These are phyloP conservation scores for Rhabdomys dilectus DNA, from an alignment of 2,113 vertebrate species.

Conservation along the genomic window DNA sequence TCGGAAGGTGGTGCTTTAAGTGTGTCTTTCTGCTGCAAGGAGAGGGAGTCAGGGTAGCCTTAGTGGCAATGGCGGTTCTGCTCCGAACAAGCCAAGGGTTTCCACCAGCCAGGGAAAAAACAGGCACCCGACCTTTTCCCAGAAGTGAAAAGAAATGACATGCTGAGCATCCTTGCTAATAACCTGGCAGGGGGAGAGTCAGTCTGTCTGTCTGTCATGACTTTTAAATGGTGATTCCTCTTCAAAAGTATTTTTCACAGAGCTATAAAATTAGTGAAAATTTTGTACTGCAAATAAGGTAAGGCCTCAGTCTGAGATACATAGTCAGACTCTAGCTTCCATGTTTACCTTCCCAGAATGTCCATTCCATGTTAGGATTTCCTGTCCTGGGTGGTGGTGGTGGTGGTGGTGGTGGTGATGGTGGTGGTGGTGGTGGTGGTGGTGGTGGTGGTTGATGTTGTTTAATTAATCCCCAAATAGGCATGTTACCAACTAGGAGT, in stretches of 20 bases:
- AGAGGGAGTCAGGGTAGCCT: neutral
- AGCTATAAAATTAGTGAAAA: constrained; percentile 12
- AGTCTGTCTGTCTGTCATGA: neutral
- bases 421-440: too few species aligned
- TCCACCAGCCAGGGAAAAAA: neutral
- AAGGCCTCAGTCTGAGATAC: neutral
- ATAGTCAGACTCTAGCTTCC: neutral
- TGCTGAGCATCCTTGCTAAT: constrained; percentile 48
- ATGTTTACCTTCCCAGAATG: neutral
- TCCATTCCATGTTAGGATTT: neutral
- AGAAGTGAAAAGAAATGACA: neutral
- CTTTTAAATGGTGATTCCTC: neutral
- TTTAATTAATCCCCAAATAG: neutral
- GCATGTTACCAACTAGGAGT: neutral
- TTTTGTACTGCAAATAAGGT: constrained; percentile 18
- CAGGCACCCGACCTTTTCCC: neutral
- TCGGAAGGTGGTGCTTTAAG: neutral
- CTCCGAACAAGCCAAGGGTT: neutral
- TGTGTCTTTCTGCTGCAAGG: neutral
- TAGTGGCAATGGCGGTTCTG: neutral
- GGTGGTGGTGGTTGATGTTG: too few species aligned
- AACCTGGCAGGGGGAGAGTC: constrained; percentile 28
- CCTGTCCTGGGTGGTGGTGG: neutral
- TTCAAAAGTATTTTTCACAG: constrained; percentile 15
- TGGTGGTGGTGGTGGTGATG: rapidly evolving